phyloP scores from a whole-genome alignment of 2,888 invertebrate species.

The Dyspetes luteomarginatus region DNA sequence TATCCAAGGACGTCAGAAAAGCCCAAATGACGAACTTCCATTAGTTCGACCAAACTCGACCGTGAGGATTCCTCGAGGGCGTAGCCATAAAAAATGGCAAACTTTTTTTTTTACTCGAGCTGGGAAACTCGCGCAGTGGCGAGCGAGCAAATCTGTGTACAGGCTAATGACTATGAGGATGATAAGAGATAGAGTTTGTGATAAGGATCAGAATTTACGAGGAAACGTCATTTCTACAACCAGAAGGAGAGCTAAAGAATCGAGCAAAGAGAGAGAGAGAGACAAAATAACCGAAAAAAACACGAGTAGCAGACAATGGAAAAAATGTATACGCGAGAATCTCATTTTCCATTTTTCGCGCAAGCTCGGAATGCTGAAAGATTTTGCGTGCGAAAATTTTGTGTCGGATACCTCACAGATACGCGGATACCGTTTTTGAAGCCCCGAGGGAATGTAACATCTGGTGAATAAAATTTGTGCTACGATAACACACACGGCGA shows the following conservation, averaged over 20 bases:
- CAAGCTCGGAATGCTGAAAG: background rate
- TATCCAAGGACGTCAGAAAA: slow-evolving; percentile 4
- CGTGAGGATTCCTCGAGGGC: background rate
- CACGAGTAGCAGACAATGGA: slow-evolving; percentile 1
- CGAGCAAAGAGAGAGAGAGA: too few species aligned
- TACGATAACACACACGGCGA: slow-evolving; percentile 8
- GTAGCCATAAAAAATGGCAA: background rate
- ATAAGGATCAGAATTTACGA: slow-evolving; percentile 4
- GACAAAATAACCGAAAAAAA: slow-evolving; percentile 3
- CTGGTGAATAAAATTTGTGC: slow-evolving; percentile 45
- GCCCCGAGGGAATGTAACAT: slow-evolving; percentile 38
- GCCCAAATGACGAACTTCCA: slow-evolving; percentile 44
- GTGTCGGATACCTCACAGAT: background rate
- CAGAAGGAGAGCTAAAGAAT: too few species aligned
- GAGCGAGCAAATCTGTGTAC: slow-evolving; percentile 1
- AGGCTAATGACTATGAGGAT: background rate
- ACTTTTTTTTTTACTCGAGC: background rate
- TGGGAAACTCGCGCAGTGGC: background rate
- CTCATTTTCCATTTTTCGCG: background rate
- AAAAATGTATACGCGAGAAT: background rate
- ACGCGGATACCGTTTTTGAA: slow-evolving; percentile 16
- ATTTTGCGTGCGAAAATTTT: slow-evolving; percentile 22
- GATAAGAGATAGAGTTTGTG: slow-evolving; percentile 5
- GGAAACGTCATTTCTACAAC: background rate
- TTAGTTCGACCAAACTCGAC: slow-evolving; percentile 22